Conservation (phyloP, 2,113 vertebrate species). For the Zapus hudsonius region DNA sequence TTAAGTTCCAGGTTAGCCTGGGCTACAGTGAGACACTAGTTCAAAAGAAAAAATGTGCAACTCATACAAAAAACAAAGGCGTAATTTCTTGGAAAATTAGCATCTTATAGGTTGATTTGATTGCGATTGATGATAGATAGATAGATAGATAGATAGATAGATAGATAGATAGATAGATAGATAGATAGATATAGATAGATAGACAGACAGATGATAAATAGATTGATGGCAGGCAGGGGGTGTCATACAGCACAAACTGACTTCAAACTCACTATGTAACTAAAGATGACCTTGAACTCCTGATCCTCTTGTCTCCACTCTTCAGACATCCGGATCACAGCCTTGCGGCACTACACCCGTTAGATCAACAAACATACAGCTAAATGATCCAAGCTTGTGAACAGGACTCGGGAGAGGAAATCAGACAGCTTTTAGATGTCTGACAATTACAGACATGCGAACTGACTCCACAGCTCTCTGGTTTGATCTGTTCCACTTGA, state of each 20-base stretch:
- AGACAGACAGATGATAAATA: too few relatives aligned
- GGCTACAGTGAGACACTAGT: too few relatives aligned
- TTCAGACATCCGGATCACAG: not conserved
- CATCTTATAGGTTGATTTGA: not conserved
- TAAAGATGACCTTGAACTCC: not conserved
- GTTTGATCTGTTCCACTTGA: not conserved
- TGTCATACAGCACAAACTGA: not conserved
- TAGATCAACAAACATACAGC: not conserved
- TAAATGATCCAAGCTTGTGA: not conserved
- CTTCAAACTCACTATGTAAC: not conserved
- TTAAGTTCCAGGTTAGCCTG: too few relatives aligned
- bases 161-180: too few relatives aligned
- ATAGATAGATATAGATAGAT: too few relatives aligned
- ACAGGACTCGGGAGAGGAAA: not conserved
- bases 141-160: too few relatives aligned
- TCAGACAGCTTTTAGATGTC: not conserved
- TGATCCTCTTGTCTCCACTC: not conserved
- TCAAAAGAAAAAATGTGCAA: conserved; percentile 17
- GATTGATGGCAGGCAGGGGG: too few relatives aligned
- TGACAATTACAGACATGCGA: conserved; percentile 45
- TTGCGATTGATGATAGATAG: not conserved
- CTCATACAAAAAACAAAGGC: not conserved
- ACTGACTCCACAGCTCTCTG: not conserved
- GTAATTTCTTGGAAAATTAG: conserved; percentile 15
- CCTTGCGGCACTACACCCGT: not conserved